Evolutionary conservation across 2,888 invertebrate species (phyloP), one percentile per base, ranked within the genome.

Genomic region (Cancer borealis): DNA sequence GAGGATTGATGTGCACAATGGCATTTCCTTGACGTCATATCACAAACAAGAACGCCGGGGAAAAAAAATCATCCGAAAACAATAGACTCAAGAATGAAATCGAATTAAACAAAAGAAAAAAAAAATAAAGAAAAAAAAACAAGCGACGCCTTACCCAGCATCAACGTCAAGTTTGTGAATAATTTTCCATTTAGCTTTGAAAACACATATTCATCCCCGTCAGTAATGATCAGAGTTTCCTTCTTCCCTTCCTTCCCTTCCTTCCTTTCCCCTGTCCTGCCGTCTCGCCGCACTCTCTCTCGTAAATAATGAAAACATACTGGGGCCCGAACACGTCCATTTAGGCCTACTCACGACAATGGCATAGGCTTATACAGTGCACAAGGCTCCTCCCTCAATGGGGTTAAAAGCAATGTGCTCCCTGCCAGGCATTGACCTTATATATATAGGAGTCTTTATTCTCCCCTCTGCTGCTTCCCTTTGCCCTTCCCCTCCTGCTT

Each of bases 281-380:
- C 26, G 6, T 73, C 54, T 17, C 14, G 14, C 54, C n/a, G 66
- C 66, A 17, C 21, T 66, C 66, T 2, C 73, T 79, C 79, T 10
- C 79, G 79, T 79, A 79, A 79, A 79, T 79, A 79, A 79, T 79
- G 79, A 79, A 79, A 79, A 79, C 79, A 79, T 79, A 79, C 79
- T 79, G 79, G 79, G 6, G 79, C 79, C 79, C 30, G 79, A 79
- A 79, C 30, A 79, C 30, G 79, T 30, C 79, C 79, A 79, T 79
- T 79, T 79, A 79, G 79, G 79, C 79, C 79, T 79, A 79, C 79
- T 8, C 26, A 30, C 79, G 79, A 79, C 79, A 79, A 79, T 79
- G 79, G 79, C 30, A 10, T 79, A 79, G 79, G 79, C 79, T 30
- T 79, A 30, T 79, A 30, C 12, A 79, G 30, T 79, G 79, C 79